Evolutionary conservation across 2,888 invertebrate genomes (phyloP).

Genomic region (Drosophila anomalata): DNA sequence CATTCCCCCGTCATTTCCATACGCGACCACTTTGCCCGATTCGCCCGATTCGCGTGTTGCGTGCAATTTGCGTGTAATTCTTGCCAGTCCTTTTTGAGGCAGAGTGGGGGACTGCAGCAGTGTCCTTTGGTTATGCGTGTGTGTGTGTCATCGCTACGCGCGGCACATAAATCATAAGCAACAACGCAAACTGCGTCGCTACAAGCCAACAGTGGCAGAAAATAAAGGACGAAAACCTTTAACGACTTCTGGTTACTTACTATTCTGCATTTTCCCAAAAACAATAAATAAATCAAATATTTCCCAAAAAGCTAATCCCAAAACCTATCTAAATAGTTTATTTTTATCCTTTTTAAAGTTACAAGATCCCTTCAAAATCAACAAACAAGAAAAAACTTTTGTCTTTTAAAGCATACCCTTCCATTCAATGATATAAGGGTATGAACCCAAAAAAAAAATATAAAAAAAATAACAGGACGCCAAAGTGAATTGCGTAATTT

Average conservation of each 20-base stretch:
- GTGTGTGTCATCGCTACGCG: conserved; percentile 70
- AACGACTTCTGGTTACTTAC: background rate
- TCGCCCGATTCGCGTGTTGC: conserved; percentile 71
- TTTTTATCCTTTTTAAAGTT: conserved; percentile 2
- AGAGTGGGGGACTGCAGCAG: conserved; percentile 79
- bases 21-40: conserved; percentile 56
- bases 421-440: conserved; percentile 8
- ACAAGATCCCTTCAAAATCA: background rate
- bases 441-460: conserved; percentile 29
- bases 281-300: background rate
- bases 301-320: background rate
- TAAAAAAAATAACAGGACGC: conserved; percentile 16
- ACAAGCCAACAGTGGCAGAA: conserved; percentile 38
- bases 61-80: conserved; percentile 79
- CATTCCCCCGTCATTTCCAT: conserved; percentile 73
- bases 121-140: conserved; percentile 39
- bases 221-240: conserved; percentile 6
- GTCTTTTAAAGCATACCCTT: conserved; percentile 22
- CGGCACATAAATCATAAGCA: conserved; percentile 76
- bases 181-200: conserved; percentile 71
- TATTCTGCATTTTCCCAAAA: background rate
- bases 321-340: conserved; percentile 1
- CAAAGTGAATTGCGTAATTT: conserved; percentile 72
- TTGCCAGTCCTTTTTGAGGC: conserved; percentile 82
- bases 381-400: conserved; percentile 2